Percentiles rank a stretch among this genome's conserved stretches.
Conservation (phyloP, 2,113 vertebrate species). For the Phoenicopterus ruber region DNA sequence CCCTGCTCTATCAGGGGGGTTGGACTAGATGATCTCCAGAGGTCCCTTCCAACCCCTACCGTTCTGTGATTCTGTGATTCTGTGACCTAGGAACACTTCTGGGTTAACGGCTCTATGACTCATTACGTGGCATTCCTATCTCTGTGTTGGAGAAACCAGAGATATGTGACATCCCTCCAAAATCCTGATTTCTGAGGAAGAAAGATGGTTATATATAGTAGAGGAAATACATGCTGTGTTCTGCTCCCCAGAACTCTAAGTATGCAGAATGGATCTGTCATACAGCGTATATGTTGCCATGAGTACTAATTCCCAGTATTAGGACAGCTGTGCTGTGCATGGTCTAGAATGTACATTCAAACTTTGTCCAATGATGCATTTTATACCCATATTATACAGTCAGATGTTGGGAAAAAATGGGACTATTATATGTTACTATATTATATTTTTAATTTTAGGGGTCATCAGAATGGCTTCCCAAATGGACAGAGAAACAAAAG, state of each 20-base stretch:
- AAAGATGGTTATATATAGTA: not conserved
- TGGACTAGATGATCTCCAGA: no score
- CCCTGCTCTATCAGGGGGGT: no score
- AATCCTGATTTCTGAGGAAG: not conserved
- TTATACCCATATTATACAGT: not conserved
- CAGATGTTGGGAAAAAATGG: not conserved
- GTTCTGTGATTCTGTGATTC: no score
- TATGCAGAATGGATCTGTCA: not conserved
- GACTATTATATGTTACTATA: not conserved
- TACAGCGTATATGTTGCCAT: rapidly evolving
- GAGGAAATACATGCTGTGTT: not conserved
- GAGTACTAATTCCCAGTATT: not conserved
- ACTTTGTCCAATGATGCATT: not conserved
- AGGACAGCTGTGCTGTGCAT: not conserved
- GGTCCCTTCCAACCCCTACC: no score
- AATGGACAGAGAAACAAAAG: conserved; percentile 91
- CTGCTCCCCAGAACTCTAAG: not conserved
- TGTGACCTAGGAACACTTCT: not conserved
- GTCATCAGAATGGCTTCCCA: conserved; percentile 86
- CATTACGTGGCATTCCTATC: not conserved
- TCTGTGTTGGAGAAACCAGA: not conserved
- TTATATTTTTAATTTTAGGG: conserved; percentile 69
- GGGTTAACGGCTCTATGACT: not conserved
- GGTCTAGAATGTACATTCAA: not conserved
- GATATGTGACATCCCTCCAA: not conserved